Conservation (phyloP, 1,140 invertebrate genomes). For the Drosophila repleta region DNA sequence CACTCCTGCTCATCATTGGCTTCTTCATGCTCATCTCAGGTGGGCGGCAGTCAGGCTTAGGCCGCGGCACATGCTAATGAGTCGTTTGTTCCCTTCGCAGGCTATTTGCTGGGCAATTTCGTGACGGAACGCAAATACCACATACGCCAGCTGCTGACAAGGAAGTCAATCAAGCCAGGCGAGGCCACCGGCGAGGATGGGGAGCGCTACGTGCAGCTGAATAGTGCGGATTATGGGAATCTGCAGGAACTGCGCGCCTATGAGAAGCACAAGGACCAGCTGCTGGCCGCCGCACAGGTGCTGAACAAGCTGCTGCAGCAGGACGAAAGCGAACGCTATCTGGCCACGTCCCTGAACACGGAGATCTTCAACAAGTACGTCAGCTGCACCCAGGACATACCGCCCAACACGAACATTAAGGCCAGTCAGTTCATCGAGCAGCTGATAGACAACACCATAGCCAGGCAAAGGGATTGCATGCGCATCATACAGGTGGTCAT, state of each 20-base stretch:
- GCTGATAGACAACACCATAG: constrained; percentile 75
- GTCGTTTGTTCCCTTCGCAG: constrained; percentile 53
- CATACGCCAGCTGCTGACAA: constrained; percentile 73
- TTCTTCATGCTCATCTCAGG: constrained; percentile 83
- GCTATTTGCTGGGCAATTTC: constrained; percentile 81
- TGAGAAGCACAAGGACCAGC: constrained; percentile 68
- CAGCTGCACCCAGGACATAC: constrained; percentile 79
- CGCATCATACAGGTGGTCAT: constrained; percentile 75
- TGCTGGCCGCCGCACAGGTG: constrained; percentile 64
- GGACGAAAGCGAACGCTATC: constrained; percentile 68
- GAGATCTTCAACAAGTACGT: constrained; percentile 82
- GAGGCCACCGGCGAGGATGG: constrained; percentile 21
- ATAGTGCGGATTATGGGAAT: constrained; percentile 67
- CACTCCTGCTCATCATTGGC: constrained; percentile 76
- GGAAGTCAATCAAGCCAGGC: constrained; percentile 52
- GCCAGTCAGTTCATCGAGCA: constrained; percentile 78
- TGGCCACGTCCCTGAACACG: constrained; percentile 77
- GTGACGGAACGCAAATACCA: constrained; percentile 81
- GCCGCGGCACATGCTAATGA: constrained; percentile 49
- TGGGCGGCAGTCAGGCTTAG: constrained; percentile 24
- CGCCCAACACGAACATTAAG: constrained; percentile 73
- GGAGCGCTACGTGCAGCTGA: constrained; percentile 53
- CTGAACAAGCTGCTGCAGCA: constrained; percentile 70
- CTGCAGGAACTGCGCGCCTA: constrained; percentile 74
- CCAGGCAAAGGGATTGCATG: constrained; percentile 76